These are phyloP conservation scores for Trissolcus japonicus DNA, from an alignment of 2,888 invertebrate species.

Conservation along the genomic window DNA sequence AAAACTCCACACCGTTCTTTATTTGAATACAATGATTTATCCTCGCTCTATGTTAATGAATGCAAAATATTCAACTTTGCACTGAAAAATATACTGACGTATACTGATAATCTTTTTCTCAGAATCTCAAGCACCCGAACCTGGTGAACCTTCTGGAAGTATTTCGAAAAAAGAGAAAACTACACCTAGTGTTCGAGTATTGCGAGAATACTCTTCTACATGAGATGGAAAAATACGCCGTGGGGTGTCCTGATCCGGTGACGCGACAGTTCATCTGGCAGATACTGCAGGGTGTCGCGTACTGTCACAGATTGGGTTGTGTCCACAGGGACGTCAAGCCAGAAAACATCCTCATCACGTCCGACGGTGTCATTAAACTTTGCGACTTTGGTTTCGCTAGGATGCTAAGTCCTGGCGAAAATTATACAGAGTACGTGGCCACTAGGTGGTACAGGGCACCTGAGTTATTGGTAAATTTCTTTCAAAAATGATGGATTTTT, in stretches of 20 bases:
- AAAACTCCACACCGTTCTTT: too few species aligned
- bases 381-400: conserved; percentile 99
- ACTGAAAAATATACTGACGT: background rate
- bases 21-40: too few species aligned
- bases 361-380: conserved; percentile 94
- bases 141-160: conserved; percentile 98
- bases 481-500: too few species aligned
- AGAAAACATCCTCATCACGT: conserved; percentile 96
- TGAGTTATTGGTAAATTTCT: conserved; percentile 90
- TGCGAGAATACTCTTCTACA: conserved; percentile 98
- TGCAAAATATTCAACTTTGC: too few species aligned
- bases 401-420: conserved; percentile 96
- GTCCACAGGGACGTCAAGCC: conserved; percentile 99
- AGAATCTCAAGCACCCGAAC: conserved; percentile 99
- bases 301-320: conserved; percentile 97
- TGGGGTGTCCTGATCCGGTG: conserved; percentile 92
- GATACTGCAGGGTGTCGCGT: conserved; percentile 94
- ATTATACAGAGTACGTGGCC: conserved; percentile 99
- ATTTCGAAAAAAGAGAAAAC: conserved; percentile 94
- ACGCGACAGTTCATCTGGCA: conserved; percentile 97
- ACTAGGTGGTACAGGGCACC: conserved; percentile 99
- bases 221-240: conserved; percentile 95
- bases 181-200: conserved; percentile 98
- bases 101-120: conserved; percentile 60
- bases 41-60: too few species aligned